These are phyloP conservation scores for Philereme vetulata DNA, from an alignment of 2,888 invertebrate genomes.

Conservation along the genomic window DNA sequence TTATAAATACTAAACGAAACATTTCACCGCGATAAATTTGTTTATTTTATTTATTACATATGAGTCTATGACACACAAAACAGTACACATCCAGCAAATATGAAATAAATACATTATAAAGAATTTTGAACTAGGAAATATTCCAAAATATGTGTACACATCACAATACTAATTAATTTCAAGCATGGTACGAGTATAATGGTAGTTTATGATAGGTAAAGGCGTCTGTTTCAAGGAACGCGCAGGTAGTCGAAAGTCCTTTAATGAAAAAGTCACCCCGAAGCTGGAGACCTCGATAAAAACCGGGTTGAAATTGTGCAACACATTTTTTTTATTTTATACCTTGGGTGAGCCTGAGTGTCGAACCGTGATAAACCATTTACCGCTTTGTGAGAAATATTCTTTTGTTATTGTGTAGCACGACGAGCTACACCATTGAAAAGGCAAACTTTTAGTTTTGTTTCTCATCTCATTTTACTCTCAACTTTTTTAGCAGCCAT, in stretches of 20 bases:
- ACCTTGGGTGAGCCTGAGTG: slow-evolving; percentile 30
- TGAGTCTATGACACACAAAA: not conserved
- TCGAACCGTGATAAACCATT: slow-evolving; percentile 37
- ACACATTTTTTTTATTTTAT: slow-evolving; percentile 50
- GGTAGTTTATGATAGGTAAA: too few species aligned
- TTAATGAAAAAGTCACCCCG: slow-evolving; percentile 48
- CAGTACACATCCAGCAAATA: not conserved
- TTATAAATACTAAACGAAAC: too few species aligned
- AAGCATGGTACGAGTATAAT: too few species aligned
- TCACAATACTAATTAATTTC: too few species aligned
- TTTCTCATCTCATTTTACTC: slow-evolving; percentile 5
- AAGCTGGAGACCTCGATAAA: slow-evolving; percentile 40
- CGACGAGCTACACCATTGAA: slow-evolving; percentile 1
- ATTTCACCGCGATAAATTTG: too few species aligned
- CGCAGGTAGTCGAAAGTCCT: slow-evolving; percentile 54
- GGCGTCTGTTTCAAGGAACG: slow-evolving; percentile 25
- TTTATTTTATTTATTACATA: too few species aligned
- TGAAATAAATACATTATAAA: too few species aligned
- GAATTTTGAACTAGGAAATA: too few species aligned
- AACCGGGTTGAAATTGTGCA: slow-evolving; percentile 54
- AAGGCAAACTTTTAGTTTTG: slow-evolving; percentile 3
- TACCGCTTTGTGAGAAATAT: slow-evolving; percentile 19
- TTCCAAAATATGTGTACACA: too few species aligned
- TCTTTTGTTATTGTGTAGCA: slow-evolving; percentile 14
- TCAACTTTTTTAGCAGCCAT: not conserved